A percentile compares a stretch with the other conserved stretches of the same genome.
Evolutionary conservation across 2,113 vertebrate genomes (phyloP).

Genomic region (Thalassarche chlororhynchos): DNA sequence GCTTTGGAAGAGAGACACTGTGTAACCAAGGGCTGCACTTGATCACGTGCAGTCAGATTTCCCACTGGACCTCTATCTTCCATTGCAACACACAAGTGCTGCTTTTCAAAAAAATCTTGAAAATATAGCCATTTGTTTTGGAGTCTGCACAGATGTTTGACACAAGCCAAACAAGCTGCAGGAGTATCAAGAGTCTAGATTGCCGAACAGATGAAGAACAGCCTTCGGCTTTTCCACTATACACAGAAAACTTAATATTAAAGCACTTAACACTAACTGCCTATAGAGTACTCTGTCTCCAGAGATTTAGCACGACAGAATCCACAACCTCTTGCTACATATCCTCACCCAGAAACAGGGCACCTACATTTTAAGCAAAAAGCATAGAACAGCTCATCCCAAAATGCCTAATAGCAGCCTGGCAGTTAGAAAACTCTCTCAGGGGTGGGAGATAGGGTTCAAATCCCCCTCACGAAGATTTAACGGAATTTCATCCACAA

Average conservation of each 20-base stretch:
- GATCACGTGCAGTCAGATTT: not conserved
- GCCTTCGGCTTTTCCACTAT: not conserved
- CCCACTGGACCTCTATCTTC: not conserved
- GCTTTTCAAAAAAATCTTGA: not conserved
- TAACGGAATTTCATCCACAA: not conserved
- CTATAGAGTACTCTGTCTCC: not conserved
- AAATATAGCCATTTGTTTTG: not conserved
- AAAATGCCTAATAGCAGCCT: not conserved
- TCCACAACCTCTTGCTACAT: not conserved
- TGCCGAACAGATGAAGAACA: not conserved
- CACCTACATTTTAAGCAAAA: not conserved
- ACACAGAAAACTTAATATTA: not conserved
- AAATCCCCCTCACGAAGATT: not conserved
- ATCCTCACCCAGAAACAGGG: not conserved
- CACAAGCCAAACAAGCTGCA: not conserved
- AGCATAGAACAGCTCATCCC: not conserved
- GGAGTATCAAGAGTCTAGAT: not conserved
- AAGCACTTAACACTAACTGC: not conserved
- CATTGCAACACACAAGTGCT: rapidly evolving
- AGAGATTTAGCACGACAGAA: not conserved
- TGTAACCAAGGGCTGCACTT: not conserved
- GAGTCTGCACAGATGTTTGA: not conserved
- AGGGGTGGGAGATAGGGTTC: not conserved
- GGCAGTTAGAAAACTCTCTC: not conserved
- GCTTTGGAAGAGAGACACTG: not conserved